These are phyloP conservation scores for Gallirallus australis DNA, from an alignment of 2,797 vertebrate genomes.

Conservation along the genomic window DNA sequence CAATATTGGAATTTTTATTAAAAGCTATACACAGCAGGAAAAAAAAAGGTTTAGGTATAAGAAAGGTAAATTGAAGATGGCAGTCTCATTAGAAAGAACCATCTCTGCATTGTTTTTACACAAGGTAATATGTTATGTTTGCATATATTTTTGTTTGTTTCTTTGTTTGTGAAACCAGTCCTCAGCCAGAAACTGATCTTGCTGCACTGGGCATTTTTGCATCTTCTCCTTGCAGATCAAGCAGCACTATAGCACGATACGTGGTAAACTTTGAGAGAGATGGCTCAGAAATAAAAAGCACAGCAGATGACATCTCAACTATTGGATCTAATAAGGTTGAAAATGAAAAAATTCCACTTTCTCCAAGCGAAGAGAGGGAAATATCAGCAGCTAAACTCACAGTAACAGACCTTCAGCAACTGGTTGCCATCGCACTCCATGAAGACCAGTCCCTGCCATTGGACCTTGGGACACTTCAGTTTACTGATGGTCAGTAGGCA, in stretches of 20 bases:
- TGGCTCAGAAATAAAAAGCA: slow-evolving; percentile 53
- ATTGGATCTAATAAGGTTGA: slow-evolving; percentile 81
- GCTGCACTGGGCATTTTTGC: not conserved
- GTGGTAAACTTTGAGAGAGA: slow-evolving; percentile 84
- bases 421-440: slow-evolving; percentile 83
- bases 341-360: slow-evolving; percentile 66
- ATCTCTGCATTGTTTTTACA: not conserved
- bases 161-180: not conserved
- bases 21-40: not conserved
- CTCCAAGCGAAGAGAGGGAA: slow-evolving; percentile 57
- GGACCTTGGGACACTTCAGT: slow-evolving; percentile 85
- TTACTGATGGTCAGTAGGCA: slow-evolving; percentile 79
- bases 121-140: not conserved
- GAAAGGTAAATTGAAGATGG: not conserved
- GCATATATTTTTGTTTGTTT: not conserved
- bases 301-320: slow-evolving; percentile 65
- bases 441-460: slow-evolving; percentile 86
- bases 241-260: slow-evolving; percentile 84
- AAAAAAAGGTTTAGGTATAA: not conserved
- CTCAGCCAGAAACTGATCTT: not conserved
- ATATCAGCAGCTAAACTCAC: slow-evolving; percentile 53
- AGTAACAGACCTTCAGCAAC: slow-evolving; percentile 79
- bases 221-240: slow-evolving; percentile 77
- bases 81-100: not conserved
- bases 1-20: not conserved